phyloP scores from a whole-genome alignment of 2,888 invertebrate genomes.

The Orgyia antiqua region DNA sequence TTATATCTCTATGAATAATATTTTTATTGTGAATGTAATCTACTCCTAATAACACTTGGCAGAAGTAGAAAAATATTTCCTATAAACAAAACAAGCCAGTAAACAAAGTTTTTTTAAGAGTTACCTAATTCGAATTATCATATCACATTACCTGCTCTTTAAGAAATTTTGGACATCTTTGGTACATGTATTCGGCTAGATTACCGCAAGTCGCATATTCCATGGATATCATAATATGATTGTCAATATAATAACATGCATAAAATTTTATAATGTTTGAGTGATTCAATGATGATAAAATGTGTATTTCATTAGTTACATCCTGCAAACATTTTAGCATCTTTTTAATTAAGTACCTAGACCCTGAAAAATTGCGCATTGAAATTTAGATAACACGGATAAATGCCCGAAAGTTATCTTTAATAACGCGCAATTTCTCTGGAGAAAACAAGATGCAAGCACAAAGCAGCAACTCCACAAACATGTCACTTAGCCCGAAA shows the following conservation, averaged over 20 bases:
- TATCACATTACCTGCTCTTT: constrained; percentile 73
- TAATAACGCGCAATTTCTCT: too few relatives aligned
- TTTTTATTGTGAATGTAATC: constrained; percentile 88
- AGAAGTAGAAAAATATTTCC: constrained; percentile 83
- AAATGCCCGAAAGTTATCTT: too few relatives aligned
- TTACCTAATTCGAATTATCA: neutral
- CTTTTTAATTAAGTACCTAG: neutral
- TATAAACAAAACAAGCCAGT: constrained; percentile 61
- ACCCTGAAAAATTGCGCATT: neutral
- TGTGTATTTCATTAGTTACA: constrained; percentile 84
- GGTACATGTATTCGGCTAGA: constrained; percentile 83
- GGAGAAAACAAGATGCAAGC: too few relatives aligned
- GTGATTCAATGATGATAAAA: constrained; percentile 83
- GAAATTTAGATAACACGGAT: too few relatives aligned
- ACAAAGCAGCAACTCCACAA: too few relatives aligned
- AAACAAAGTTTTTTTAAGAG: too few relatives aligned
- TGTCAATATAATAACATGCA: constrained; percentile 81
- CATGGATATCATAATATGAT: constrained; percentile 86
- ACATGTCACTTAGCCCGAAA: too few relatives aligned
- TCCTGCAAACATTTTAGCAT: constrained; percentile 56
- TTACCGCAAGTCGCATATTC: constrained; percentile 90
- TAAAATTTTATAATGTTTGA: constrained; percentile 86
- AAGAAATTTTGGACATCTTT: constrained; percentile 70
- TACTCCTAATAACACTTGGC: constrained; percentile 86
- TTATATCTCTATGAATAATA: constrained; percentile 90